Base-by-base conservation (phyloP, 1,140 invertebrate genomes). In the Nomia melanderi region DNA sequence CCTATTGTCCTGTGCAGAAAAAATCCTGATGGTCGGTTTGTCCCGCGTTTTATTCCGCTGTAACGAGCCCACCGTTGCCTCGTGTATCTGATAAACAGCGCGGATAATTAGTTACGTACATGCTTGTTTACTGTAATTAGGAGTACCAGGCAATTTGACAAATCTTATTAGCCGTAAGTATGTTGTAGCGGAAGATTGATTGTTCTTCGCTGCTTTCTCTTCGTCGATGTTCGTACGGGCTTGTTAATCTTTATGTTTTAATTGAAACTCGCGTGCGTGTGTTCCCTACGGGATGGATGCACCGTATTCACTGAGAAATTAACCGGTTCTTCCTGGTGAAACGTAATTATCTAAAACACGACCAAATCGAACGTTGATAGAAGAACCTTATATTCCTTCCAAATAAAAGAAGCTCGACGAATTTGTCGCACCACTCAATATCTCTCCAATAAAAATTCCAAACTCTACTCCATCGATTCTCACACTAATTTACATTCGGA, bases 1-100 rank as follows among this genome's bases (percentile, higher is more conserved):
- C 2, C 67, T 25, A 71, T 71, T 71, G 67, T 71, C 11, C 23
- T 9, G 54, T 1, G 8, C 12, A 33, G 39, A 33, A 47, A 54
- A 44, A 44, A 44, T 44, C 41, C 14, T n/a, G n/a, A n/a, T n/a
- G 12, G 20, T 44, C 25, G 33, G 50, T 69, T 7, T n/a, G 41
- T 23, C 47, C 31, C 29, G 44, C 20, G n/a, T 41, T 41, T 47
- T 17, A n/a, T 59, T 44, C 5, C 20, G 3, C 6, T 5, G 64
- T 50, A 60, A 60, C 54, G 36, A 59, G n/a, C 29, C 9, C 29
- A 5, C 41, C 17, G 27, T 23, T 23, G 14, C 44, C 31, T 23
- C 25, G 5, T n/a, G 39, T 71, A 33, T 59, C 36, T 7, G 67
- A 59, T 25, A n/a, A 17, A 9, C 14, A 12, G 8, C n/a, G 14